Conservation (phyloP, 2,888 invertebrate species). For the Eupithecia inturbata region DNA sequence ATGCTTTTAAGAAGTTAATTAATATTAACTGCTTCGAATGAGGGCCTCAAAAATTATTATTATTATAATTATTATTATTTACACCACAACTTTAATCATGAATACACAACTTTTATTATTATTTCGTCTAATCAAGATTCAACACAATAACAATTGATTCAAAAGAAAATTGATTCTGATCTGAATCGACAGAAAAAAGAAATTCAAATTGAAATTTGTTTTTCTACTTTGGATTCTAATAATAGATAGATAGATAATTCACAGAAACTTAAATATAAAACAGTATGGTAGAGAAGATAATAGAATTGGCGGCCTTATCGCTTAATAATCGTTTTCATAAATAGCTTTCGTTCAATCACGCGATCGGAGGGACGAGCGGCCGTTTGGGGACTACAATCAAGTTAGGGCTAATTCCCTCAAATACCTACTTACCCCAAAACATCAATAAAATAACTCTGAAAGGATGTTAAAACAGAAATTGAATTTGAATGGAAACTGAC, state of each 20-base stretch:
- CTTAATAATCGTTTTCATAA: slow-evolving; percentile 6
- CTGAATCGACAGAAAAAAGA: not conserved
- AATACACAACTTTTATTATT: no score
- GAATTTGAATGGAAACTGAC: not conserved
- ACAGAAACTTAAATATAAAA: no score
- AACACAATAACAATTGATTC: not conserved
- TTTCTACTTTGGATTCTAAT: not conserved
- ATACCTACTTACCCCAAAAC: not conserved
- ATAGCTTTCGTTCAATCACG: slow-evolving; percentile 4
- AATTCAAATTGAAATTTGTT: not conserved
- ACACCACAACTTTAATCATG: no score
- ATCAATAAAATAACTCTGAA: slow-evolving; percentile 10
- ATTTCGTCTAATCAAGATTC: not conserved
- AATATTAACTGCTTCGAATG: no score
- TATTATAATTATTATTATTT: no score
- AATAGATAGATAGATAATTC: no score
- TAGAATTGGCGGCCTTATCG: no score
- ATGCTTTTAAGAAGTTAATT: no score
- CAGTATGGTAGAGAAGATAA: no score
- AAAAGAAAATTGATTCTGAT: not conserved
- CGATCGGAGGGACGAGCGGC: not conserved
- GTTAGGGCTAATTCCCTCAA: not conserved
- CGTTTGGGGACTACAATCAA: not conserved
- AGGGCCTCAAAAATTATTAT: no score
- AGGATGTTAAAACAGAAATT: not conserved